Conservation (phyloP, 2,888 invertebrate genomes). For the Chorisops tibialis region DNA sequence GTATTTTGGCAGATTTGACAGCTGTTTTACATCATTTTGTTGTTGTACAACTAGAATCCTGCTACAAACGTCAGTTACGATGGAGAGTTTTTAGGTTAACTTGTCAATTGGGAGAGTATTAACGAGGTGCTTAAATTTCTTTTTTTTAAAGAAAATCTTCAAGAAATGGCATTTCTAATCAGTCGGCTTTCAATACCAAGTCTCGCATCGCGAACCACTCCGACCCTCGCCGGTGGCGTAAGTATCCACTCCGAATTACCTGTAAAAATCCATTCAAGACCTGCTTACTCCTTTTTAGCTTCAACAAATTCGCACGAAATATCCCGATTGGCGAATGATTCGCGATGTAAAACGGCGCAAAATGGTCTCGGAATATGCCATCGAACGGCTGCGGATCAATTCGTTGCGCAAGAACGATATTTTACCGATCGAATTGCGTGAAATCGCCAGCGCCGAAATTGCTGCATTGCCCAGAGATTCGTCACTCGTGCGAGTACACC, state of each 20-base stretch:
- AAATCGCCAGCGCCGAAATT: slow-evolving; percentile 73
- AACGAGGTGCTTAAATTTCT: too few relatives aligned
- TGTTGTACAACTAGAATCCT: too few relatives aligned
- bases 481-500: slow-evolving; percentile 61
- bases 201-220: neutral
- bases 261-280: too few relatives aligned
- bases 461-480: slow-evolving; percentile 74
- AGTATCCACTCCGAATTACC: too few relatives aligned
- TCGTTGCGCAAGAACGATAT: slow-evolving; percentile 81
- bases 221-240: slow-evolving; percentile 6
- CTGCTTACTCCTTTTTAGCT: slow-evolving; percentile 59
- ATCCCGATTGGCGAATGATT: slow-evolving; percentile 80
- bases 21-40: too few relatives aligned
- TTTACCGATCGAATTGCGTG: slow-evolving; percentile 76
- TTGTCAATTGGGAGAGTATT: too few relatives aligned
- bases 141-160: too few relatives aligned
- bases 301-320: slow-evolving; percentile 72
- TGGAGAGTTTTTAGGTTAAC: too few relatives aligned
- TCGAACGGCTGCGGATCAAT: slow-evolving; percentile 75
- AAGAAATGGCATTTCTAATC: slow-evolving; percentile 4
- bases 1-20: too few relatives aligned
- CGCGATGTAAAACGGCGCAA: slow-evolving; percentile 81
- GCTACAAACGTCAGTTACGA: too few relatives aligned
- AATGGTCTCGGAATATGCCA: slow-evolving; percentile 69
- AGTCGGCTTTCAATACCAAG: neutral